Conservation (phyloP, 2,888 invertebrate species). For the Argyra leucocephala region DNA sequence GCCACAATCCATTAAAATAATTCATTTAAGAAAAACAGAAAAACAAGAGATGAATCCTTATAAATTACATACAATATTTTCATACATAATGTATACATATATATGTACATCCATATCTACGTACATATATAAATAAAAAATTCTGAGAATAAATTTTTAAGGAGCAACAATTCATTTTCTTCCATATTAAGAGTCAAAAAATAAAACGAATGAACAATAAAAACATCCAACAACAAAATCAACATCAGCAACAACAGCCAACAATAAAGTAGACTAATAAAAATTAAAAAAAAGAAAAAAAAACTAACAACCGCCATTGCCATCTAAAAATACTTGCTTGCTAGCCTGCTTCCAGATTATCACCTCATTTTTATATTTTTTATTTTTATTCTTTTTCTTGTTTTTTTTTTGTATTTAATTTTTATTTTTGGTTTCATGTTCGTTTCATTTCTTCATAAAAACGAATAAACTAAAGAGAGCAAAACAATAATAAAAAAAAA, state of each 20-base stretch:
- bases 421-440: not conserved
- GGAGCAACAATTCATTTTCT: not conserved
- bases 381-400: not conserved
- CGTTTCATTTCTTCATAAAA: not conserved
- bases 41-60: not conserved
- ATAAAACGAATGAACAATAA: too few relatives aligned
- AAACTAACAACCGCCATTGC: not conserved
- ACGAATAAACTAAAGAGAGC: not conserved
- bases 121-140: not conserved
- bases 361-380: not conserved
- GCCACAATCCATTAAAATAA: too few relatives aligned
- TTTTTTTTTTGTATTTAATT: not conserved
- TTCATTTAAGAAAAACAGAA: too few relatives aligned
- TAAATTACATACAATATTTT: too few relatives aligned
- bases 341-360: not conserved
- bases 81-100: too few relatives aligned
- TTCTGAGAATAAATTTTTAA: not conserved
- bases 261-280: not conserved
- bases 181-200: slow-evolving; percentile 3
- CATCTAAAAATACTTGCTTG: not conserved
- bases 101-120: too few relatives aligned
- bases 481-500: not conserved
- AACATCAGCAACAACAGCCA: not conserved
- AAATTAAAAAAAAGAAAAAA: not conserved
- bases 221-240: not conserved